Percentiles rank a stretch among this genome's conserved stretches.
Evolutionary conservation across 2,888 invertebrate species (phyloP).

Genomic region (Seira sanloemensis): DNA sequence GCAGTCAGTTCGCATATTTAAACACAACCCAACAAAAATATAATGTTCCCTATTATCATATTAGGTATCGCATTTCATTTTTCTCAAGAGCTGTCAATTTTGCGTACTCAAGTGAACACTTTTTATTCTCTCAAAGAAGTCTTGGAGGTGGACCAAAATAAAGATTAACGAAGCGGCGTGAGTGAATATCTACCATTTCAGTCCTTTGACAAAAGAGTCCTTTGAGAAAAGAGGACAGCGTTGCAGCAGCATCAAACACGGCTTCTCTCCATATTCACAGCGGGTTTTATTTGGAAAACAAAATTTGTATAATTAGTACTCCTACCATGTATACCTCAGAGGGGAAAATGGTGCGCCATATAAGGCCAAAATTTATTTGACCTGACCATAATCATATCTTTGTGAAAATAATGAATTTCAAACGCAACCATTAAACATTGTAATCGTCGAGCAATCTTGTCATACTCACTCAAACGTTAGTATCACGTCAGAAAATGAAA

Average conservation of each 20-base stretch:
- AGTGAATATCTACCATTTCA: slow-evolving; percentile 8
- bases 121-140: not conserved
- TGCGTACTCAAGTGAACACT: not conserved
- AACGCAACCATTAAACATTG: slow-evolving; percentile 37
- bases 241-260: not conserved
- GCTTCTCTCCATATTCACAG: slow-evolving; percentile 39
- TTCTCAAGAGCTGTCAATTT: slow-evolving; percentile 26
- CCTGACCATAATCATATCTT: slow-evolving; percentile 17
- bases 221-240: not conserved
- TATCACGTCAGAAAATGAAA: slow-evolving; percentile 42
- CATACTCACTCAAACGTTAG: slow-evolving; percentile 3
- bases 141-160: slow-evolving; percentile 1
- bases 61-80: slow-evolving; percentile 44
- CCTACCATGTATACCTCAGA: slow-evolving; percentile 32
- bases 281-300: slow-evolving; percentile 50
- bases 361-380: slow-evolving; percentile 38
- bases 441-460: slow-evolving; percentile 23
- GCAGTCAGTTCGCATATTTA: not conserved
- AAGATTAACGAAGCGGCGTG: slow-evolving; percentile 47
- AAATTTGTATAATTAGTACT: slow-evolving; percentile 62
- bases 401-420: slow-evolving; percentile 22
- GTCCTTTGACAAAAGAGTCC: not conserved
- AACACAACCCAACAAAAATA: slow-evolving; percentile 21
- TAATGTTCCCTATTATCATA: slow-evolving; percentile 35
- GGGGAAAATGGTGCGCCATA: slow-evolving; percentile 15